phyloP scores from a whole-genome alignment of 2,797 vertebrate species.

The Zalophus californianus region DNA sequence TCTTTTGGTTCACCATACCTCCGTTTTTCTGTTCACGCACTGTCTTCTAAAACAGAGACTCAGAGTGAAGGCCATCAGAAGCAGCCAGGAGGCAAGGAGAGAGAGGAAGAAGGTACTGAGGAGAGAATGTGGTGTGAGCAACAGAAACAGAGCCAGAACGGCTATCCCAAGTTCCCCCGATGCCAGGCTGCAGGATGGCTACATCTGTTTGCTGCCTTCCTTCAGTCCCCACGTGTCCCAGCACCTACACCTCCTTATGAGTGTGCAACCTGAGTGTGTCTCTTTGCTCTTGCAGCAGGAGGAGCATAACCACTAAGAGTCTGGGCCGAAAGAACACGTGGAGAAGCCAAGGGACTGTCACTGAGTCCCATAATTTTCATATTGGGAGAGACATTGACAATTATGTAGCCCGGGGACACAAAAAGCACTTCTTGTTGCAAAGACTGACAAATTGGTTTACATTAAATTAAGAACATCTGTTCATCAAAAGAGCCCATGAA shows the following conservation, averaged over 20 bases:
- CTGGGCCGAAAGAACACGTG: neutral
- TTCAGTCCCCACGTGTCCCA: neutral
- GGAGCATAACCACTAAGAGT: neutral
- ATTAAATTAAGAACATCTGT: neutral
- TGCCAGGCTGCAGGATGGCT: neutral
- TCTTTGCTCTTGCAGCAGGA: neutral
- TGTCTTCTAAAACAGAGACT: neutral
- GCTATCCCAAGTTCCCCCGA: no score
- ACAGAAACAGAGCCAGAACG: neutral
- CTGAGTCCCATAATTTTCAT: neutral
- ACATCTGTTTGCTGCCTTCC: neutral
- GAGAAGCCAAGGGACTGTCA: neutral
- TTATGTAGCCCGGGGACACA: neutral
- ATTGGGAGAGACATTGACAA: neutral
- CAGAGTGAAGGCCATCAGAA: neutral
- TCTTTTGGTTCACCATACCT: neutral
- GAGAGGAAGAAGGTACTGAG: neutral
- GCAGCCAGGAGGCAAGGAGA: neutral
- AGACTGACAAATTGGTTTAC: neutral
- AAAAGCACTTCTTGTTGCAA: neutral
- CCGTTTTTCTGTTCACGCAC: neutral
- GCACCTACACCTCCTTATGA: neutral
- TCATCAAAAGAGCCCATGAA: neutral
- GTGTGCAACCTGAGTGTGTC: neutral
- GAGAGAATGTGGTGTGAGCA: neutral